These are phyloP conservation scores for Ganaspis brasiliensis DNA, from an alignment of 2,888 invertebrate genomes.

Conservation along the genomic window DNA sequence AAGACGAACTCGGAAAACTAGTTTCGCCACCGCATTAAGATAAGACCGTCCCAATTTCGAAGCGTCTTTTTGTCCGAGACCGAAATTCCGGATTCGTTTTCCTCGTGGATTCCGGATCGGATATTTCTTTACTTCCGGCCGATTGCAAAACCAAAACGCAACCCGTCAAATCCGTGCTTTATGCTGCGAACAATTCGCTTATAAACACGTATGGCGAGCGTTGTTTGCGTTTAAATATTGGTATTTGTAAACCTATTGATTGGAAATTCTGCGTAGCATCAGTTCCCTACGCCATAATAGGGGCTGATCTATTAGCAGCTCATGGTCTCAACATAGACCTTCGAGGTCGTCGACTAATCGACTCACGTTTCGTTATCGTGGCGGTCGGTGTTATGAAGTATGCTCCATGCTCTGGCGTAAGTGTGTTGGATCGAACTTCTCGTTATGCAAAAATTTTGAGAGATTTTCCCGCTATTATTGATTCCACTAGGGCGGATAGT, in stretches of 20 bases:
- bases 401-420: neutral
- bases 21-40: neutral
- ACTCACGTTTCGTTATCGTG: neutral
- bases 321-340: slow-evolving; percentile 35
- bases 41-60: neutral
- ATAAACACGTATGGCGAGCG: neutral
- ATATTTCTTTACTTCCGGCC: slow-evolving; percentile 10
- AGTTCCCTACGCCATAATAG: slow-evolving; percentile 6
- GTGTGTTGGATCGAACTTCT: neutral
- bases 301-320: neutral
- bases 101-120: slow-evolving; percentile 57
- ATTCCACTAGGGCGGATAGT: neutral
- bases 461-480: slow-evolving; percentile 27
- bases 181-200: neutral
- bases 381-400: neutral
- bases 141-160: neutral
- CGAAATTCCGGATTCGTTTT: slow-evolving; percentile 40
- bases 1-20: neutral
- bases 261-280: slow-evolving; percentile 54
- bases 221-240: slow-evolving; percentile 36
- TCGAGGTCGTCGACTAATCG: slow-evolving; percentile 15
- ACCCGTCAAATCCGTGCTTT: neutral
- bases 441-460: neutral
- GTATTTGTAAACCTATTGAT: slow-evolving; percentile 43
- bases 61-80: slow-evolving; percentile 52